Percentiles rank a stretch among this genome's conserved stretches.
Conservation (phyloP, 2,888 invertebrate genomes). For the Hypena proboscidalis region DNA sequence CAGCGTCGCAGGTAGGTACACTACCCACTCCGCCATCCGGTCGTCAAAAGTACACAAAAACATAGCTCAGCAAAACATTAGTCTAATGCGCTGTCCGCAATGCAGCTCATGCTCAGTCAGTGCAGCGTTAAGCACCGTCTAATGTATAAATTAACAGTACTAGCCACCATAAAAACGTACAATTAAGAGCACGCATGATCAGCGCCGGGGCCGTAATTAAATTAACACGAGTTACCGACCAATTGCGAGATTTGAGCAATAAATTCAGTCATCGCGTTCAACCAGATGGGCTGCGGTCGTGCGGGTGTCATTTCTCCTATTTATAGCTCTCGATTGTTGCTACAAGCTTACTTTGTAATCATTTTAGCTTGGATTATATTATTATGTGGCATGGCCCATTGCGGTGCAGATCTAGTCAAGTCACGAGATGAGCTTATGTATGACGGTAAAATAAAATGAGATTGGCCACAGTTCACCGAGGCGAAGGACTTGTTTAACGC, state of each 20-base stretch:
- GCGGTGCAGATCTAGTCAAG: no score
- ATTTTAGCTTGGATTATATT: no score
- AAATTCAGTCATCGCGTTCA: conserved; percentile 56
- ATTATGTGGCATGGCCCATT: no score
- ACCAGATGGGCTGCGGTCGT: conserved; percentile 52
- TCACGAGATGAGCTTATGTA: no score
- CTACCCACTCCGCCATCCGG: no score
- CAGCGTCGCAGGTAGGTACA: no score
- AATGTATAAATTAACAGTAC: conserved; percentile 54
- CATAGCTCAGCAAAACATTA: conserved; percentile 10
- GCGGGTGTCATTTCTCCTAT: conserved; percentile 49
- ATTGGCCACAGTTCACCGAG: no score
- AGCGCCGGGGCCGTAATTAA: conserved; percentile 62
- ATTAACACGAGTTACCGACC: conserved; percentile 76
- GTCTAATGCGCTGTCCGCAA: conserved; percentile 17
- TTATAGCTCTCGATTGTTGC: no score
- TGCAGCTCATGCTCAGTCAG: conserved; percentile 38
- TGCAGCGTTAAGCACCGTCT: conserved; percentile 40
- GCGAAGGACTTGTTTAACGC: no score
- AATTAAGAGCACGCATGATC: conserved; percentile 56
- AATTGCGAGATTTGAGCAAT: conserved; percentile 78
- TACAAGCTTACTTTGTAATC: no score
- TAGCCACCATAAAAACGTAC: conserved; percentile 27
- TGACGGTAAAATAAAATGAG: no score
- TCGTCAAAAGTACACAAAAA: no score